Conservation (phyloP, 2,888 invertebrate genomes). For the Leucophora obtusa region DNA sequence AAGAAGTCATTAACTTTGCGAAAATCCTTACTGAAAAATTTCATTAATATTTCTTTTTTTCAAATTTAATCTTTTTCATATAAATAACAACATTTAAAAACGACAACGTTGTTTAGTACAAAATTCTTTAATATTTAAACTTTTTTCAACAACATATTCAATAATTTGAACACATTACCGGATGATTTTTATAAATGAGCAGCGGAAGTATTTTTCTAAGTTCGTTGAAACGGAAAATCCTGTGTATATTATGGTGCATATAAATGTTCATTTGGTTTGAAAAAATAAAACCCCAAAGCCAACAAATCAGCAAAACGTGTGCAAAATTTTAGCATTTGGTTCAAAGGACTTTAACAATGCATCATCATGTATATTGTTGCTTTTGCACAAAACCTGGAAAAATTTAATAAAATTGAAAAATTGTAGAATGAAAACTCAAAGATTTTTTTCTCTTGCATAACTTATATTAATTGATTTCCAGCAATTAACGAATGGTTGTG, state of each 20-base stretch:
- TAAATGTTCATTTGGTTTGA: conserved; percentile 27
- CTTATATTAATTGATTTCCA: neutral
- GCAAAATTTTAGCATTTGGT: conserved; percentile 2
- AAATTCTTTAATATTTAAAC: no score
- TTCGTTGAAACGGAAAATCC: conserved; percentile 54
- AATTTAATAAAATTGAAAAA: neutral
- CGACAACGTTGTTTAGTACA: no score
- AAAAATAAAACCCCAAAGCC: neutral
- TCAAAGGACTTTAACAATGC: neutral
- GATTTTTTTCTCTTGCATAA: neutral
- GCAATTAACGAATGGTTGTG: neutral
- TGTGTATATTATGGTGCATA: conserved; percentile 10
- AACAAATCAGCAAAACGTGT: conserved; percentile 36
- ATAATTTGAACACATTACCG: conserved; percentile 45
- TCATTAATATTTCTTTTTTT: no score
- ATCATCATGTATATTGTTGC: neutral
- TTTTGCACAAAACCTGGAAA: neutral
- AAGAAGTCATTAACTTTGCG: no score
- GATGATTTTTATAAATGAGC: conserved; percentile 57
- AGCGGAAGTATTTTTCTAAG: conserved; percentile 53
- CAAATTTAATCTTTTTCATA: no score
- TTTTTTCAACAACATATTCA: neutral
- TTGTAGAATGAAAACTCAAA: neutral
- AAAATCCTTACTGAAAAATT: no score
- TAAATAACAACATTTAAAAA: no score